These are phyloP conservation scores for Scophthalmus maximus DNA, from an alignment of 2,113 vertebrate genomes.

Conservation along the genomic window DNA sequence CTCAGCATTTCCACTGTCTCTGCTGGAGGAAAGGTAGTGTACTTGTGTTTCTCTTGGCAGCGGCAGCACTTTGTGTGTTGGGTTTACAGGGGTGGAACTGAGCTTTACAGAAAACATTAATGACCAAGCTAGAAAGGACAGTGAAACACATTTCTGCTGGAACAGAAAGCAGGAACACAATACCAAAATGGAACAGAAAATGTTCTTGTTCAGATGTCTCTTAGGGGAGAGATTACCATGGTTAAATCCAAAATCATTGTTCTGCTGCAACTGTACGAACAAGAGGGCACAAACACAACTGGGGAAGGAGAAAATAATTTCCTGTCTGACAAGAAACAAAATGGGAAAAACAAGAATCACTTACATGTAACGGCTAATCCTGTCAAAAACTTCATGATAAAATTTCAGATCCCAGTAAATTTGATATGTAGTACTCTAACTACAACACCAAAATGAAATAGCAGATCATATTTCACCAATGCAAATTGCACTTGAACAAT, in stretches of 20 bases:
- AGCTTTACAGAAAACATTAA: constrained; percentile 47
- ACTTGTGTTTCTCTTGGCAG: constrained; percentile 56
- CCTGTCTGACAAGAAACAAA: constrained; percentile 7
- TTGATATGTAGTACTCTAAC: neutral
- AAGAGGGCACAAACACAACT: constrained; percentile 26
- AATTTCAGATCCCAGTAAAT: neutral
- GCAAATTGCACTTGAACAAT: too few relatives aligned
- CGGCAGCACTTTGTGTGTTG: constrained; percentile 19
- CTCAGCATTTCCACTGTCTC: constrained; percentile 43
- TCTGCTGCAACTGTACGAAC: constrained; percentile 28
- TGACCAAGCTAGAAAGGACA: constrained; percentile 51
- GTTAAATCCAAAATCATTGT: constrained; percentile 52
- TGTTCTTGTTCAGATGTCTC: constrained; percentile 53
- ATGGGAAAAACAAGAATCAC: constrained; percentile 5
- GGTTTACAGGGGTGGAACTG: constrained; percentile 40
- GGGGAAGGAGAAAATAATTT: constrained; percentile 19
- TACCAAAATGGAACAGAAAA: constrained; percentile 38
- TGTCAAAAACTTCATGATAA: neutral
- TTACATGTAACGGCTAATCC: constrained; percentile 31
- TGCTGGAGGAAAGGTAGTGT: constrained; percentile 43
- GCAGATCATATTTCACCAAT: too few relatives aligned
- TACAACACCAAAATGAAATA: too few relatives aligned
- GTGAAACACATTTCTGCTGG: constrained; percentile 45
- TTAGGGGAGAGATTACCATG: constrained; percentile 44
- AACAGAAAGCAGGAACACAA: constrained; percentile 12